Evolutionary conservation across 2,797 vertebrate species (phyloP), one percentile per base, ranked within the genome.

Genomic region (Pipistrellus kuhlii): DNA sequence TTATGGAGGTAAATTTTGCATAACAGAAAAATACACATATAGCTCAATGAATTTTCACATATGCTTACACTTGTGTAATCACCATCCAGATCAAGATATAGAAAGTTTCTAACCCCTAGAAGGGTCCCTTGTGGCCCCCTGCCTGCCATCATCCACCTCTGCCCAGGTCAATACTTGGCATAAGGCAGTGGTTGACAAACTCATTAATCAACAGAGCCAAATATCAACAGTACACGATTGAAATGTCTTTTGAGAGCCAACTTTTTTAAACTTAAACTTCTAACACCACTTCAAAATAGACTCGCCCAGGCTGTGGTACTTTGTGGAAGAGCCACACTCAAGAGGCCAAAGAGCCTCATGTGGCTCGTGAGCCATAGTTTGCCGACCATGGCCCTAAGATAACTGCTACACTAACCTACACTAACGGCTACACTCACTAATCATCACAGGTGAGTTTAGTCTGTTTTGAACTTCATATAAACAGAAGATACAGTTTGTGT

Each of bases 1-100:
- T 94, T 95, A 55, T 68, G 82, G 59, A 30, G 41, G 25, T 62
- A 78, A 73, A 17, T 38, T 82, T 90, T 92, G 35, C 10, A 21
- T 86, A 86, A 90, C n/a, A 86, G 64, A 69, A 62, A 80, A 46
- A 6, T 48, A 9, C 7, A 44, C 57, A 44, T n/a, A 27, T 32
- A 72, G 23, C 53, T 59, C 59, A 69, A 3, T 85, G 72, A 66
- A 69, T 55, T 94, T 77, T 91, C 41, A 85, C 18, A 46, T 21
- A 62, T 21, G 4, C 85, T 72, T 72, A 48, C 13, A 86, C 57
- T 85, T 87, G 76, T 85, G 81, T 38, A 75, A 80, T 86, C 55
- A 86, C 12, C 48, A 62, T 73, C 32, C n/a, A n/a, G 20, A 41
- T 75, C 21, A 76, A 77, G 46, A 41, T 27, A 27, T 3, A 71